phyloP scores from a whole-genome alignment of 92 coral and sea anemone genomes.

The Zoanthus sansibaricus region DNA sequence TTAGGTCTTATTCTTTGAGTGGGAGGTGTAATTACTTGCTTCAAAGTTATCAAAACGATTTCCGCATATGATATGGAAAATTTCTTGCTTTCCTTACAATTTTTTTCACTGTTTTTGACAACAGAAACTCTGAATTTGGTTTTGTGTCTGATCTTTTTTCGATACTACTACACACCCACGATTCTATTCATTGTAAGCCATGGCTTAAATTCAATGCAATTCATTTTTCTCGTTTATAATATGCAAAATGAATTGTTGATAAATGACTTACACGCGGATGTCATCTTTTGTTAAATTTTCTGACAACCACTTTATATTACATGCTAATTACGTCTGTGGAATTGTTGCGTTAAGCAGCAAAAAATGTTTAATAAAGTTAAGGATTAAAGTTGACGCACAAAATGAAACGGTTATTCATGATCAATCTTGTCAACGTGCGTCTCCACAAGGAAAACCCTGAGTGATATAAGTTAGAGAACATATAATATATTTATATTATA shows the following conservation, averaged over 20 bases:
- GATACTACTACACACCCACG: background rate
- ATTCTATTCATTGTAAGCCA: no score
- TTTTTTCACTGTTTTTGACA: background rate
- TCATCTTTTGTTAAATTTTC: background rate
- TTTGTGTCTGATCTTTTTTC: background rate
- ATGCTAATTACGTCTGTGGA: conserved; percentile 4
- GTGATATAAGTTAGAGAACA: no score
- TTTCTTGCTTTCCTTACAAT: background rate
- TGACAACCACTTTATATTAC: background rate
- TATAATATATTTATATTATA: no score
- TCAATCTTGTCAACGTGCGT: no score
- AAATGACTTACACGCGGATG: background rate
- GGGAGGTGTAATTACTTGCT: background rate
- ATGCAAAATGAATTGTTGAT: background rate
- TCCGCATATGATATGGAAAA: background rate
- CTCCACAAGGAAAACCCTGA: no score
- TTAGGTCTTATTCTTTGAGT: background rate
- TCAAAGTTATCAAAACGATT: background rate
- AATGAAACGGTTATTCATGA: background rate
- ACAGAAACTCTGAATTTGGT: background rate
- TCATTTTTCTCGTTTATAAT: background rate
- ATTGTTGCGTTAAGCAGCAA: background rate
- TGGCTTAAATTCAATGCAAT: background rate
- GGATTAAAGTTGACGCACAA: conserved; percentile 7
- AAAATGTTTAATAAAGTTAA: background rate